Evolutionary conservation across 2,888 invertebrate species (phyloP).

Genomic region (Labia minor): DNA sequence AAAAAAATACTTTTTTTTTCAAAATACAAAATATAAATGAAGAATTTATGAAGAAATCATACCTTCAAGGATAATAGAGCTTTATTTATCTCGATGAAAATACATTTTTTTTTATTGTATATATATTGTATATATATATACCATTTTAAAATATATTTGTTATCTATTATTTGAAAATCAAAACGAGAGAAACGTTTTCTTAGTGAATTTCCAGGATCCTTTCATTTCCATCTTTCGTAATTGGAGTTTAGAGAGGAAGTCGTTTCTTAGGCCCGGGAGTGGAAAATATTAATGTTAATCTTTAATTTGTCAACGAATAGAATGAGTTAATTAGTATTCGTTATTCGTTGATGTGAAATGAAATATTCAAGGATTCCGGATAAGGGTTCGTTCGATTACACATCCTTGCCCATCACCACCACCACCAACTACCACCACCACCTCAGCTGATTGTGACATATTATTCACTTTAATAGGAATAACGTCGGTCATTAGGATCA

Average conservation of each 20-base stretch:
- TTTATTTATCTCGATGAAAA: too few relatives aligned
- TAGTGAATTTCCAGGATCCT: too few relatives aligned
- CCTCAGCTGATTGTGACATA: constrained; percentile 5
- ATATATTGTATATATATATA: too few relatives aligned
- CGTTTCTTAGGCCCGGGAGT: background rate
- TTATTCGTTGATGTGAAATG: background rate
- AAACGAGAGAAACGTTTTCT: too few relatives aligned
- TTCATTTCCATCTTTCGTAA: background rate
- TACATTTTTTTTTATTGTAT: too few relatives aligned
- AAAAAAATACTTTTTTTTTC: too few relatives aligned
- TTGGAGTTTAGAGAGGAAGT: background rate
- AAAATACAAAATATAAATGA: too few relatives aligned
- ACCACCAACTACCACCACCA: too few relatives aligned
- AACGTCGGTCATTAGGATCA: background rate
- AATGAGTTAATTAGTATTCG: background rate
- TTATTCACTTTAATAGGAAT: constrained; percentile 6
- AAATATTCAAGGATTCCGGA: constrained; percentile 4
- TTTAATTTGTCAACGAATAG: background rate
- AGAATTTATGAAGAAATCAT: too few relatives aligned
- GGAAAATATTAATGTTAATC: background rate
- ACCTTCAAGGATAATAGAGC: too few relatives aligned
- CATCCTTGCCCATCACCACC: background rate
- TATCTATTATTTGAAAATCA: too few relatives aligned
- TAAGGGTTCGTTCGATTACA: constrained; percentile 13
- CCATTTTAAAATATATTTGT: too few relatives aligned